Conservation (phyloP, 1,140 invertebrate species). For the Danaus melanippus region DNA sequence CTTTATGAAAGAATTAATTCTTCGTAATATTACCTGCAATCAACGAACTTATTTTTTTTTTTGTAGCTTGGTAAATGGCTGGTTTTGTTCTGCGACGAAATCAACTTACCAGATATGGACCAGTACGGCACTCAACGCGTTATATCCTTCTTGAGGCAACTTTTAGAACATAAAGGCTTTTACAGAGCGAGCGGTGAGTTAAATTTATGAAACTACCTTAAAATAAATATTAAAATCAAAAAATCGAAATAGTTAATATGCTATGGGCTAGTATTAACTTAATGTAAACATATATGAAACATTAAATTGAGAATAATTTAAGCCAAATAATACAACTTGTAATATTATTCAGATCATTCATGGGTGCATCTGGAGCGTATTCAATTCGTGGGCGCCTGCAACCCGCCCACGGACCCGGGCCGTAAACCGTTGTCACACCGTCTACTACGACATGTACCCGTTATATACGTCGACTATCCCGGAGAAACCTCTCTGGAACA, state of each 20-base stretch:
- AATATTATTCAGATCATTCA: slow-evolving; percentile 81
- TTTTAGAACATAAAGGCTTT: slow-evolving; percentile 95
- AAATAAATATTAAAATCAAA: neutral
- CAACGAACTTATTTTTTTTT: neutral
- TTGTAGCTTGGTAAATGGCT: slow-evolving; percentile 96
- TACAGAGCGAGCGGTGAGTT: slow-evolving; percentile 82
- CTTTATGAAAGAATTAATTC: neutral
- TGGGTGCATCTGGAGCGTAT: slow-evolving; percentile 98
- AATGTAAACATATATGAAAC: too few relatives aligned
- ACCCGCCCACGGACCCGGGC: slow-evolving; percentile 99
- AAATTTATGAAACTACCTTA: slow-evolving; percentile 2
- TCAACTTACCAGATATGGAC: slow-evolving; percentile 99
- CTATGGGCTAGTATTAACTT: too few relatives aligned
- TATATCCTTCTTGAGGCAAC: slow-evolving; percentile 97
- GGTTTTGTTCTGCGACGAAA: slow-evolving; percentile 99
- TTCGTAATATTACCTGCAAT: too few relatives aligned
- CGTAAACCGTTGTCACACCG: slow-evolving; percentile 97
- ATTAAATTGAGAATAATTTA: too few relatives aligned
- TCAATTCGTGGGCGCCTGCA: slow-evolving; percentile 99
- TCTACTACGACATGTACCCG: slow-evolving; percentile 94
- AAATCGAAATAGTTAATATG: too few relatives aligned
- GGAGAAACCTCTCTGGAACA: slow-evolving; percentile 97
- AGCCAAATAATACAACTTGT: too few relatives aligned
- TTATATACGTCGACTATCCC: slow-evolving; percentile 99
- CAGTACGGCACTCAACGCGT: slow-evolving; percentile 98